Evolutionary conservation across 2,888 invertebrate species (phyloP).

Genomic region (Netelia melanura): DNA sequence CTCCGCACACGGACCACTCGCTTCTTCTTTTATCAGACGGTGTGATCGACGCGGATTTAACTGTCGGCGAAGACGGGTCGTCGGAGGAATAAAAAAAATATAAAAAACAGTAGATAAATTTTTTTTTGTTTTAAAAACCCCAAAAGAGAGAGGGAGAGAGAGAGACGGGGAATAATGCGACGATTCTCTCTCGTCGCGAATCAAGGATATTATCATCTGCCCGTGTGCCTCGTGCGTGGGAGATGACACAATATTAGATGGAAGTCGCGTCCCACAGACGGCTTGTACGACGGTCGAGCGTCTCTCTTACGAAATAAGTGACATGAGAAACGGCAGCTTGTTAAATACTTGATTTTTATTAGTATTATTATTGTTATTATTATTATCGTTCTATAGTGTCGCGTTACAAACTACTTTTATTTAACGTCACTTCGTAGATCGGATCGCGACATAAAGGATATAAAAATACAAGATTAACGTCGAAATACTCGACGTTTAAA

Average conservation of each 20-base stretch:
- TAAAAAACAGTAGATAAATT: neutral
- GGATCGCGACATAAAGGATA: too few species aligned
- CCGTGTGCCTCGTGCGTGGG: slow-evolving; percentile 43
- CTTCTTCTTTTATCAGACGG: slow-evolving; percentile 33
- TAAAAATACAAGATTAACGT: too few species aligned
- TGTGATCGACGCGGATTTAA: slow-evolving; percentile 36
- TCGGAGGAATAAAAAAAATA: slow-evolving; percentile 13
- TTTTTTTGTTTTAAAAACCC: neutral
- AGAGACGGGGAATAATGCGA: neutral
- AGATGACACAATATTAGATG: slow-evolving; percentile 58
- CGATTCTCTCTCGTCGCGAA: slow-evolving; percentile 52
- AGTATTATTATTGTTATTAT: too few species aligned
- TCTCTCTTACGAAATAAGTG: slow-evolving; percentile 23
- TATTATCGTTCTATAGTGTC: neutral
- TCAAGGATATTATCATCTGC: slow-evolving; percentile 50
- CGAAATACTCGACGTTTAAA: too few species aligned
- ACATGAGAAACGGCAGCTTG: slow-evolving; percentile 3
- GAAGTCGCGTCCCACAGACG: slow-evolving; percentile 59
- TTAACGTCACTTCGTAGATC: too few species aligned
- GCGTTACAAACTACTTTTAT: neutral
- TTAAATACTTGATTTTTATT: slow-evolving; percentile 42
- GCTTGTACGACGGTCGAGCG: slow-evolving; percentile 54
- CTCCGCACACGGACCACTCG: neutral
- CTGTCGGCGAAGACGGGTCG: slow-evolving; percentile 9
- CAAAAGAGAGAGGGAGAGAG: neutral